Conservation (phyloP, 2,797 vertebrate species). For the Poliocrania exsul region DNA sequence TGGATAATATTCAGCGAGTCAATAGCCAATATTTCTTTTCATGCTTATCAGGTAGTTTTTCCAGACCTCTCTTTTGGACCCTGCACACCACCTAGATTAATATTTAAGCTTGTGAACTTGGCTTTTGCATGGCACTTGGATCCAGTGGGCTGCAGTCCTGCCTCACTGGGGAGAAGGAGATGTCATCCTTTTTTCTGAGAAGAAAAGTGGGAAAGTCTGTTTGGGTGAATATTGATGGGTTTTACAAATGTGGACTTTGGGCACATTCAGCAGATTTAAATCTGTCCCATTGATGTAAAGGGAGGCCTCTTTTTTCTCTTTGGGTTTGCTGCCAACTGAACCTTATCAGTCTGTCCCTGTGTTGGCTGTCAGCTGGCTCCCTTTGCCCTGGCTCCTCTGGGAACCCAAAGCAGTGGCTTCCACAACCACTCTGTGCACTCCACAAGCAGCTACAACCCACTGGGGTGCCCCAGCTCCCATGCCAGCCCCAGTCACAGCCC, state of each 20-base stretch:
- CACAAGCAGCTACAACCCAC: neutral
- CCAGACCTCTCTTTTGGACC: neutral
- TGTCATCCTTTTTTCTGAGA: neutral
- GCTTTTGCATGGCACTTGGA: neutral
- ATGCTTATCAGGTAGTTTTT: neutral
- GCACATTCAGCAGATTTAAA: neutral
- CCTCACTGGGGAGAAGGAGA: neutral
- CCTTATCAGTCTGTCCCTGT: neutral
- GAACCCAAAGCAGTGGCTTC: neutral
- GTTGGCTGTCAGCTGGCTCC: neutral
- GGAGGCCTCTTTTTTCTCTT: neutral
- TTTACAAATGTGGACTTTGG: neutral
- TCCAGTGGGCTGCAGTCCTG: neutral
- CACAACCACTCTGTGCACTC: accelerated
- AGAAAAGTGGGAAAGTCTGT: neutral
- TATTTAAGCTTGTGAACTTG: neutral
- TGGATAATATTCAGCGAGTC: neutral
- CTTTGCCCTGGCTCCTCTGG: neutral
- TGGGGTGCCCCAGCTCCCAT: neutral
- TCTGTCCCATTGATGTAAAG: neutral
- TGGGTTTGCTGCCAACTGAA: neutral
- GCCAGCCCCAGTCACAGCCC: accelerated
- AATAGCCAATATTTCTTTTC: neutral
- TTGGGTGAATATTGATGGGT: accelerated
- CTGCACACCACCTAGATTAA: neutral